These are phyloP conservation scores for Siniperca scherzeri DNA, from an alignment of 2,797 vertebrate genomes.

Conservation along the genomic window DNA sequence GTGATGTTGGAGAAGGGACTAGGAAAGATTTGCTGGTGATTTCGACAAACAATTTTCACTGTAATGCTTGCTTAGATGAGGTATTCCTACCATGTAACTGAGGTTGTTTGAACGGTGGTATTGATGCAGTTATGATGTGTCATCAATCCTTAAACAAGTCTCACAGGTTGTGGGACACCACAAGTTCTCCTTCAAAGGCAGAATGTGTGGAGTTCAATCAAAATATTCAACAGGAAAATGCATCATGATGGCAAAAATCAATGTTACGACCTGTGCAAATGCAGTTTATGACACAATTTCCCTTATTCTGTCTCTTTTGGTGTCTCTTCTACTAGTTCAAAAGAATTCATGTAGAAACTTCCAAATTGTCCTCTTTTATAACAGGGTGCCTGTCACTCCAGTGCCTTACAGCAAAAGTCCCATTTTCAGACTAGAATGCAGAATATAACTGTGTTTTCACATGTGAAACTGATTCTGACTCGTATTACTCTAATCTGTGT, in stretches of 20 bases:
- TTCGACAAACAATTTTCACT: neutral
- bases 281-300: neutral
- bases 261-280: neutral
- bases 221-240: conserved; percentile 42
- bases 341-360: neutral
- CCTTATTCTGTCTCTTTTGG: conserved; percentile 3
- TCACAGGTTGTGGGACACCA: conserved; percentile 13
- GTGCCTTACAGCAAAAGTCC: conserved; percentile 11
- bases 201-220: neutral
- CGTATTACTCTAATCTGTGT: no score
- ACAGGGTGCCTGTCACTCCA: neutral
- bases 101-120: conserved; percentile 14
- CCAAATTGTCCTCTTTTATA: conserved; percentile 12
- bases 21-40: neutral
- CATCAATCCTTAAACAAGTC: neutral
- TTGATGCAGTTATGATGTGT: conserved; percentile 13
- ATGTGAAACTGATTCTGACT: neutral
- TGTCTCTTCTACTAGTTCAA: conserved; percentile 16
- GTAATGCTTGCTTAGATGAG: neutral
- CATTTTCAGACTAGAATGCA: neutral
- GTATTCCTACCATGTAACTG: neutral
- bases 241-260: neutral
- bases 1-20: neutral
- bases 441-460: conserved; percentile 3
- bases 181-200: conserved; percentile 15